Percentiles rank a stretch among this genome's conserved stretches.
phyloP scores from a whole-genome alignment of 2,113 vertebrate genomes.

The Chlorodrepanis virens region DNA sequence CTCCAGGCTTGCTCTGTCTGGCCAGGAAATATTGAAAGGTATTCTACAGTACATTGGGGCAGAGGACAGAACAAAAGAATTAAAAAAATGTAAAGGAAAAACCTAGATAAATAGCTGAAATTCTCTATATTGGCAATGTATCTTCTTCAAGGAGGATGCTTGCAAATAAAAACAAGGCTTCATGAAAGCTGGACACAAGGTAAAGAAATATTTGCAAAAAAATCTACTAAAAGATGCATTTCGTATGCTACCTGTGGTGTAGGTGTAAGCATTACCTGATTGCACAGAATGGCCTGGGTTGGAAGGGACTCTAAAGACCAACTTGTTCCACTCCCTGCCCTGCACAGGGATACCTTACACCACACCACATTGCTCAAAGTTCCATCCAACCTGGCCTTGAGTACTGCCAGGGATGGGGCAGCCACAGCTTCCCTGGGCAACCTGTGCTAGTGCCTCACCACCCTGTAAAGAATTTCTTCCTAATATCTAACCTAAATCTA shows the following conservation, averaged over 20 bases:
- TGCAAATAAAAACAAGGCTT: slow-evolving; percentile 24
- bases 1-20: slow-evolving; percentile 93
- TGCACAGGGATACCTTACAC: not conserved
- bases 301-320: not conserved
- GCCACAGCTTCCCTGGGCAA: not conserved
- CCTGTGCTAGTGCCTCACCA: not conserved
- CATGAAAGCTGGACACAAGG: not conserved
- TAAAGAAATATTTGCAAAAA: not conserved
- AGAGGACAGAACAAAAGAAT: slow-evolving; percentile 80
- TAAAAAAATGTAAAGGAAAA: slow-evolving; percentile 52
- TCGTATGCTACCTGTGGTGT: not conserved
- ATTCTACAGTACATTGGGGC: slow-evolving; percentile 90
- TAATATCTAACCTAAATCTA: not conserved
- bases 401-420: not conserved
- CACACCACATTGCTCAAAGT: not conserved
- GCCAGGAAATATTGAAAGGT: slow-evolving; percentile 98
- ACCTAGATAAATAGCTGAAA: slow-evolving; percentile 6
- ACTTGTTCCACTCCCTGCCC: not conserved
- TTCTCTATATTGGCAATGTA: not conserved
- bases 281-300: not conserved
- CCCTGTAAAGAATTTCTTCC: not conserved
- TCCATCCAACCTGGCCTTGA: too few species aligned
- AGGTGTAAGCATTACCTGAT: not conserved
- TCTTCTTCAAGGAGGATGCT: not conserved
- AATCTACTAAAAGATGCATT: not conserved